These are phyloP conservation scores for Heteromyza rotundicornis DNA, from an alignment of 2,888 invertebrate species.

Conservation along the genomic window DNA sequence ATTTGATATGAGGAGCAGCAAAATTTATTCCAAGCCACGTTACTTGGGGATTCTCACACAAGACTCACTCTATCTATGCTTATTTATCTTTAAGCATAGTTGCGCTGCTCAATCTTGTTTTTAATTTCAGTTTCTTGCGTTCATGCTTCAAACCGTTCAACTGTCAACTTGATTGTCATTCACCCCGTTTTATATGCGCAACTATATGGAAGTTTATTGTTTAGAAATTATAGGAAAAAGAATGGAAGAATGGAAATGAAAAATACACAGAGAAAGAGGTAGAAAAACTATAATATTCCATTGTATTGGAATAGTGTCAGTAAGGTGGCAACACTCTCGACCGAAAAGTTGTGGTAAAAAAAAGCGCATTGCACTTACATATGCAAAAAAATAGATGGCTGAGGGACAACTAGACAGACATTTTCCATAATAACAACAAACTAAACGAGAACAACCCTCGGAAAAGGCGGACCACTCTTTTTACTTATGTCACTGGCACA, in stretches of 20 bases:
- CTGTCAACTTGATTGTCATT: slow-evolving; percentile 6
- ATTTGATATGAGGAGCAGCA: too few species aligned
- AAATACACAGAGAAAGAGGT: too few species aligned
- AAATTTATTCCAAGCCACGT: too few species aligned
- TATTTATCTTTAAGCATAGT: neutral
- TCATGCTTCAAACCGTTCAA: neutral
- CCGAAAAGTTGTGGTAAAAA: neutral
- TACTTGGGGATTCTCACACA: too few species aligned
- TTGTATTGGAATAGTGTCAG: neutral
- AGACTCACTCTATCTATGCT: neutral
- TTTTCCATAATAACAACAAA: neutral
- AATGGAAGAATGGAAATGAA: too few species aligned
- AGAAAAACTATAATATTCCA: neutral
- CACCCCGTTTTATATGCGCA: slow-evolving; percentile 2
- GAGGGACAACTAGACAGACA: neutral
- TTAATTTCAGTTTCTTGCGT: neutral
- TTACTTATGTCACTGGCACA: slow-evolving; percentile 1
- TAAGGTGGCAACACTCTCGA: too few species aligned
- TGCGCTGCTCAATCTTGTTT: slow-evolving; percentile 1
- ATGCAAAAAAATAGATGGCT: neutral
- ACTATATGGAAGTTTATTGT: too few species aligned
- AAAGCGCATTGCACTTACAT: neutral
- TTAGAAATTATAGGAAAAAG: neutral
- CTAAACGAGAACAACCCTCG: neutral
- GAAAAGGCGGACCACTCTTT: neutral